Base-by-base conservation (phyloP, 1,140 invertebrate genomes). In the Apocrypta bakeri region DNA sequence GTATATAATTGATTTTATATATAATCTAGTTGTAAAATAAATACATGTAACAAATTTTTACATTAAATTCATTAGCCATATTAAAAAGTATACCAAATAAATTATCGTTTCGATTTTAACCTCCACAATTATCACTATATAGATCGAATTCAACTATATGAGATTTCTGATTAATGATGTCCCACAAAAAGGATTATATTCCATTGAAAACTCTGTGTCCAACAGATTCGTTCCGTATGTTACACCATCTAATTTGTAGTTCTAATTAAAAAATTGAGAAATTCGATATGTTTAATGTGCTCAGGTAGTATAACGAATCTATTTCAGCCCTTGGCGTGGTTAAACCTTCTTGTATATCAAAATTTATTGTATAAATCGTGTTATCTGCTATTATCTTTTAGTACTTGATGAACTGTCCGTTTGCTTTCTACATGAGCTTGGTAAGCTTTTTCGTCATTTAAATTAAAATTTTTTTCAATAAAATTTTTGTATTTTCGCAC, bases 341-440 rank as follows among this genome's bases (percentile, higher is more conserved):
- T 14, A 83, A 29, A 42, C 79, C 37, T 68, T 83, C 74, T 66
- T 83, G 82, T n/a, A n/a, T n/a, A n/a, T n/a, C 82, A 42, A 74
- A 79, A 79, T 63, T 66, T n/a, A 73, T 42, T 1, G 75, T 66
- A n/a, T 69, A 71, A 7, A 74, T 31, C 6, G 21, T 79, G 24
- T 64, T 11, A 63, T 77, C 25, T n/a, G 37, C 24, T 81, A 33
- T 25, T n/a, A 4, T 25, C 33, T 17, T 63, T 66, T 33, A 73
- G 74, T 6, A 64, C 40, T 68, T 27, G 56, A 21, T 68, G 12
- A 73, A n/a, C n/a, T n/a, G n/a, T 61, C 24, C 33, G 24, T 63
- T 72, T 81, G 21, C 71, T 81, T 56, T 71, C 27, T 31, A 69
- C 2, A 33, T 79, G 68, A 0, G 27, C 27, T 56, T 6, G 2